These are phyloP conservation scores for Rhagophthalmus giganteus DNA, from an alignment of 2,888 invertebrate species.

Conservation along the genomic window DNA sequence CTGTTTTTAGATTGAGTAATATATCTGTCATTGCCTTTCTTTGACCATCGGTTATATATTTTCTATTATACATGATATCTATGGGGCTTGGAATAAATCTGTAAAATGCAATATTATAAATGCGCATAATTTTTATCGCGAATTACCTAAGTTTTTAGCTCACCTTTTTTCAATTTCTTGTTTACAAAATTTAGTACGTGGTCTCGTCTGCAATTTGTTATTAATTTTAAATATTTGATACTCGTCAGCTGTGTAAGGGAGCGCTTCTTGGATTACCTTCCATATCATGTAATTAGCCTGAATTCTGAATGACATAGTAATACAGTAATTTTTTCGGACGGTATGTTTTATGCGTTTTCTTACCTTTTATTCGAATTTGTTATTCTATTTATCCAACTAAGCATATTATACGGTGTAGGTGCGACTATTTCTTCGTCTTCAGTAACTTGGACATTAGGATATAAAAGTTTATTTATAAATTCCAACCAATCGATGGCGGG, in stretches of 20 bases:
- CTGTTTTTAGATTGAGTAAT: neutral
- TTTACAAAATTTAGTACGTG: too few species aligned
- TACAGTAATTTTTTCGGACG: neutral
- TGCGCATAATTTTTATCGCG: too few species aligned
- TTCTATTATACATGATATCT: conserved; percentile 1
- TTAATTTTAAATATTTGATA: too few species aligned
- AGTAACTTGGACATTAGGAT: neutral
- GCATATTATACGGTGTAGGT: too few species aligned
- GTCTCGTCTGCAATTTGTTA: too few species aligned
- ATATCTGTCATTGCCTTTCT: neutral
- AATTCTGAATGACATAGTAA: conserved; percentile 3
- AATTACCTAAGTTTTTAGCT: too few species aligned
- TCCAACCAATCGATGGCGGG: neutral
- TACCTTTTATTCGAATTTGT: too few species aligned
- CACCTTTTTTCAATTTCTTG: too few species aligned
- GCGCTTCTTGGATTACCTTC: conserved; percentile 7
- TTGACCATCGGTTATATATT: neutral
- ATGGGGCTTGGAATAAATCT: conserved; percentile 3
- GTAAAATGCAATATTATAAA: too few species aligned
- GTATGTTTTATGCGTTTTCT: too few species aligned
- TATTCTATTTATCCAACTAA: too few species aligned
- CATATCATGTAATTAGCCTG: conserved; percentile 24
- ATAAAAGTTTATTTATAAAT: neutral
- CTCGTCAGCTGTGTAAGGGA: conserved; percentile 5
- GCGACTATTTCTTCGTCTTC: neutral